Conservation (phyloP, 2,797 vertebrate genomes). For the Salarias fasciatus region DNA sequence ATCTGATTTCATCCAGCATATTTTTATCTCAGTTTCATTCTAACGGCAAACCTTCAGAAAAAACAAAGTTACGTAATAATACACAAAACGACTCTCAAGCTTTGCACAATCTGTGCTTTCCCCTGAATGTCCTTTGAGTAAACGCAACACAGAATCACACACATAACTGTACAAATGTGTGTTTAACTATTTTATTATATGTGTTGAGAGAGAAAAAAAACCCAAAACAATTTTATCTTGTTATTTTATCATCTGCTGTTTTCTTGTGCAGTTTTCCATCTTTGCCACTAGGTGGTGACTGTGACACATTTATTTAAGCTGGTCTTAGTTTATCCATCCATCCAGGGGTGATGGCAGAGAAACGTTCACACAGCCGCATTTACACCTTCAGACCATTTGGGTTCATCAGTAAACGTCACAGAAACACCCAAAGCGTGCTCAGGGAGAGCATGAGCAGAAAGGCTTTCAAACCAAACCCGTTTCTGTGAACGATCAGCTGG, state of each 20-base stretch:
- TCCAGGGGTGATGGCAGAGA: no score
- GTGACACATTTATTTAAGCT: conserved; percentile 3
- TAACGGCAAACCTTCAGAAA: no score
- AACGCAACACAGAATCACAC: not conserved
- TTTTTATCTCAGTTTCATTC: no score
- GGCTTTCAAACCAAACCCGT: no score
- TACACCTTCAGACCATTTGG: no score
- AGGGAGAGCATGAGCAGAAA: no score
- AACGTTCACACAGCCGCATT: not conserved
- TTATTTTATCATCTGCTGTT: not conserved
- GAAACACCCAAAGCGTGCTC: no score
- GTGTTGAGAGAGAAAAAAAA: conserved; percentile 1
- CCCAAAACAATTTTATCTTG: no score
- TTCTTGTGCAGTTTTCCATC: conserved; percentile 18
- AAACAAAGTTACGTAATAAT: no score
- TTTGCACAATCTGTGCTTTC: conserved; percentile 21
- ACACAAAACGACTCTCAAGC: not conserved
- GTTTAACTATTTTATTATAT: not conserved
- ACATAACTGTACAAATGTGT: not conserved
- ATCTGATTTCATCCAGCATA: no score
- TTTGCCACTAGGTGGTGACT: conserved; percentile 60
- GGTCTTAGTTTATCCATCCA: no score
- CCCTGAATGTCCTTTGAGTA: conserved; percentile 11
- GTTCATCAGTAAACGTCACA: no score
- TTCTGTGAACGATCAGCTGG: not conserved